Evolutionary conservation across 2,113 vertebrate species (phyloP).

Genomic region (Parus major): DNA sequence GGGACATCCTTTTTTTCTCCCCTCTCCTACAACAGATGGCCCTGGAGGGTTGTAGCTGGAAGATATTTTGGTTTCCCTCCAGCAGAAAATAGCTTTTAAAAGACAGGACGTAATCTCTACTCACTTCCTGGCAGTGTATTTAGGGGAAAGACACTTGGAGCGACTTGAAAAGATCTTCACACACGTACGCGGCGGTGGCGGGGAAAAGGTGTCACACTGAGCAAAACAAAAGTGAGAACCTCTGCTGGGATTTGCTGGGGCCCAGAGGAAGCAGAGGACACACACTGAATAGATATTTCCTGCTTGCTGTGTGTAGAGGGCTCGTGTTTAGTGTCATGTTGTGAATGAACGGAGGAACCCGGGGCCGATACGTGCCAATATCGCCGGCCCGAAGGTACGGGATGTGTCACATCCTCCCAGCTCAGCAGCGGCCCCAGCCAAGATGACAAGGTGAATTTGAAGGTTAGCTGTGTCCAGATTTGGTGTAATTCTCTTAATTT

Average conservation of each 20-base stretch:
- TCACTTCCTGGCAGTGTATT: constrained; percentile 58
- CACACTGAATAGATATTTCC: constrained; percentile 58
- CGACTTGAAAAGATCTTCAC: constrained; percentile 59
- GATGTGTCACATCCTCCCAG: constrained; percentile 62
- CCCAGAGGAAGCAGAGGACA: constrained; percentile 51
- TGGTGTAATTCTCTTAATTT: neutral
- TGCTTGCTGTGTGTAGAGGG: constrained; percentile 12
- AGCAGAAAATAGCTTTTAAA: constrained; percentile 72
- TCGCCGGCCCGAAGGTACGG: neutral
- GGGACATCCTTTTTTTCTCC: constrained; percentile 56
- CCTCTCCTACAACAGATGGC: constrained; percentile 64
- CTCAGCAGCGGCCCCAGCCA: neutral
- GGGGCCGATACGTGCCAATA: constrained; percentile 17
- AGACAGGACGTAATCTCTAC: constrained; percentile 65
- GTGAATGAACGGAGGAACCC: constrained; percentile 59
- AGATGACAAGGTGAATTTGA: constrained; percentile 35
- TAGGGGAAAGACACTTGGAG: constrained; percentile 63
- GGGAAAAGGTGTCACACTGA: constrained; percentile 63
- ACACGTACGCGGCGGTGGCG: constrained; percentile 45
- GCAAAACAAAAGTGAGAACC: constrained; percentile 67
- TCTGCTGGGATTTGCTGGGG: constrained; percentile 52
- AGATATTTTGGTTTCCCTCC: constrained; percentile 67
- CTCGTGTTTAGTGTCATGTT: constrained; percentile 46
- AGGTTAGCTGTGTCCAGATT: neutral
- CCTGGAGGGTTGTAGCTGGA: constrained; percentile 47